Base-by-base conservation (phyloP, 2,113 vertebrate species). In the Tetrao urogallus region DNA sequence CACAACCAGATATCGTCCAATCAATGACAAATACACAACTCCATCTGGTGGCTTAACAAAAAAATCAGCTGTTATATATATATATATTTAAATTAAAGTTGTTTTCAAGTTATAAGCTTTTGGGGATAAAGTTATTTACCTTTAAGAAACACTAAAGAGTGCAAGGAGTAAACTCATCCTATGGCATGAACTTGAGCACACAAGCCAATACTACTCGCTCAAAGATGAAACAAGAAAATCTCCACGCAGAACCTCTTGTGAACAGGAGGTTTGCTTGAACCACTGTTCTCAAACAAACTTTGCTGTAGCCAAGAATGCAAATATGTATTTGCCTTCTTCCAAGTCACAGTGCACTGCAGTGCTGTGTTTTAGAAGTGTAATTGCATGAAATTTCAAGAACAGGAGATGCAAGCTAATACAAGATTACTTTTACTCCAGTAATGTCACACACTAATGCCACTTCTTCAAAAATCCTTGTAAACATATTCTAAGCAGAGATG, bases 11-110 rank as follows among this genome's bases (percentile, higher is more conserved):
- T 24, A 78, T 1, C 74, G 61, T 40, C 4, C 0, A n/a, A 54
- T 22, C 32, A 60, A 50, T 11, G 65, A 78, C n/a, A 88, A 85
- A 88, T 25, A 57, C 32, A 83, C 69, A 89, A 91, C 91, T 92
- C 83, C 82, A 91, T 70, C 90, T 94, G 50, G 52, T 89, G 92
- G 92, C 21, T 65, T 90, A 25, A 82, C 38, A 70, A 36, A 45
- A 28, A 52, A 52, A 52, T 27, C 13, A 28, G 25, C 28, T 28
- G 50, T 28, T 27, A 27, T 52, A 27, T 25, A 52, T 52, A 52
- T 27, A 27, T 48, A 50, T 48, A 12, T 50, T 27, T 27, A 13
- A 52, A 54, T 28, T 28, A 54, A 54, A 54, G 10, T 25, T 38
- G 7, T n/a, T n/a, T 75, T 81, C 24, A 84, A 84, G 19, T 38